These are phyloP conservation scores for Chironomus riparius DNA, from an alignment of 2,888 invertebrate genomes.

Conservation along the genomic window DNA sequence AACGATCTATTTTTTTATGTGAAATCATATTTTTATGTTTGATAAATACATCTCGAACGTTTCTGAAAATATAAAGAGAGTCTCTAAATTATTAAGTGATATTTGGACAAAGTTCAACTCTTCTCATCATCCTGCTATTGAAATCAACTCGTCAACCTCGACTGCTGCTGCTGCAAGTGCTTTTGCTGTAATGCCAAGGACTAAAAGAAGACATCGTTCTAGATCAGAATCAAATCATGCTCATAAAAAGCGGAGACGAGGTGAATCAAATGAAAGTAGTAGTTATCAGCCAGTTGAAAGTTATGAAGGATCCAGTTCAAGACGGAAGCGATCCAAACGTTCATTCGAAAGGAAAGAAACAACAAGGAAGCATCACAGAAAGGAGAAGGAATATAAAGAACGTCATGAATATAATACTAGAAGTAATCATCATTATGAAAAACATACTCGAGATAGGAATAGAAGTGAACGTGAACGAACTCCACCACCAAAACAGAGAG, in stretches of 20 bases:
- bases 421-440: conserved; percentile 14
- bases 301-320: conserved; percentile 4
- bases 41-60: not conserved
- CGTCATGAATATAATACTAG: conserved; percentile 18
- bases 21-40: not conserved
- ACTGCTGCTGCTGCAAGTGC: too few relatives aligned
- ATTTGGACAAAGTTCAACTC: conserved; percentile 7
- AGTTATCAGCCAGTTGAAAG: not conserved
- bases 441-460: conserved; percentile 1
- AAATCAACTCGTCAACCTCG: too few relatives aligned
- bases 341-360: not conserved
- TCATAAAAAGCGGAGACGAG: conserved; percentile 8
- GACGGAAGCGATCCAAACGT: not conserved
- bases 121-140: not conserved
- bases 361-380: not conserved
- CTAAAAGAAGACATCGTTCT: conserved; percentile 8
- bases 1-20: not conserved
- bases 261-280: conserved; percentile 1
- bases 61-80: conserved; percentile 3
- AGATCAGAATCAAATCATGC: conserved; percentile 15
- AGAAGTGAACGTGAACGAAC: conserved; percentile 1
- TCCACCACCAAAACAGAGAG: conserved; percentile 41
- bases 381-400: not conserved
- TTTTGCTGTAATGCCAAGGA: conserved; percentile 6
- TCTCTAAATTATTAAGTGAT: conserved; percentile 14